A percentile compares a stretch with the other conserved stretches of the same genome.
phyloP scores from a whole-genome alignment of 2,113 vertebrate species.

The Trematocara marginatum region DNA sequence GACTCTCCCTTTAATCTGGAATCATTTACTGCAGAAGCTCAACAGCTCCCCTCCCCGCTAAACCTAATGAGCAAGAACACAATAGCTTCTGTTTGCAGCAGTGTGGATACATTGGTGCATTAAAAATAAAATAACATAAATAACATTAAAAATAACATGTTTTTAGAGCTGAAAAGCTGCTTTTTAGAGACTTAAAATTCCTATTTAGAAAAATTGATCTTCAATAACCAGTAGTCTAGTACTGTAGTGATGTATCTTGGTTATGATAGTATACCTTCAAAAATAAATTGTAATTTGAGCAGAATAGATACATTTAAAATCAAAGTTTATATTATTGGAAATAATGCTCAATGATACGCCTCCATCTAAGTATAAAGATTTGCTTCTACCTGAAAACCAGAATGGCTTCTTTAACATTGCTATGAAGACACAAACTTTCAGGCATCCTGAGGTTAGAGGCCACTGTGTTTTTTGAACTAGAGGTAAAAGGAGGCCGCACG shows the following conservation, averaged over 20 bases:
- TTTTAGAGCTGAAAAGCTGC: background rate
- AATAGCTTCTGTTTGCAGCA: background rate
- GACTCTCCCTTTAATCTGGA: conserved; percentile 18
- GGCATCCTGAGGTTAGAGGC: background rate
- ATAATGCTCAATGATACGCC: background rate
- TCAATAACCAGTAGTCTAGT: background rate
- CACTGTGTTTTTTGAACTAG: background rate
- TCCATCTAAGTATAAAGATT: background rate
- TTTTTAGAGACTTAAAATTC: background rate
- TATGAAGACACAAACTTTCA: background rate
- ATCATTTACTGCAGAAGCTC: background rate
- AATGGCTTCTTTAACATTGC: background rate
- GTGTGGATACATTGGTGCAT: background rate
- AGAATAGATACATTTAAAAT: background rate
- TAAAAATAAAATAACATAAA: background rate
- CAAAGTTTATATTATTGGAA: background rate
- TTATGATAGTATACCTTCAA: background rate
- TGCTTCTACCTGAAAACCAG: background rate
- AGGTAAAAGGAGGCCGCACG: conserved; percentile 25
- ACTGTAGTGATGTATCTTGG: background rate
- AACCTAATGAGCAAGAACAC: background rate
- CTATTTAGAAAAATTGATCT: background rate
- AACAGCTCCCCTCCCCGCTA: background rate
- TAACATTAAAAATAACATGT: background rate
- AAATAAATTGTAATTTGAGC: background rate